Evolutionary conservation across 2,113 vertebrate genomes (phyloP), one percentile per base, ranked within the genome.

Genomic region (Actenoides hombroni): DNA sequence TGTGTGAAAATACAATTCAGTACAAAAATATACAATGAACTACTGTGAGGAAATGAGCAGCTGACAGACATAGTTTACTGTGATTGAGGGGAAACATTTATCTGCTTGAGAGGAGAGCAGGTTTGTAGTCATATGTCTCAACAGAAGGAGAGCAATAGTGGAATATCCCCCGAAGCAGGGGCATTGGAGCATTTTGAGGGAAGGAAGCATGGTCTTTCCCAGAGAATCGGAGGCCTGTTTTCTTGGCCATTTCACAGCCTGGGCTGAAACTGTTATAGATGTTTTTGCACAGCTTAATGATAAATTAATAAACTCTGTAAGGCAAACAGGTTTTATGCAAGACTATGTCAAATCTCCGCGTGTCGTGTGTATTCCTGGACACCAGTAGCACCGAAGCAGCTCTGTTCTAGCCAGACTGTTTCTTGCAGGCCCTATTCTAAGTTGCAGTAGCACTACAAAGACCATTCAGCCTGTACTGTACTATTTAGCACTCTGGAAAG

Each of bases 71-170:
- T 13, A 19, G 82, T 53, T 92, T 83, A 51, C 92, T 93, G 70
- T 92, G 90, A 94, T 90, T 87, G 70, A 96, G 90, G 56, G 82
- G 90, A 85, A 93, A 93, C 82, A 65, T 85, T 95, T 92, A 21
- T 93, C 65, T 75, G 75, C 44, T 53, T 83, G 95, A 83, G 88
- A 88, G 67, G 93, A 44, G 85, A 96, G 95, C 94, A 93, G 81
- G 92, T 96, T 97, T 95, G 70, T 77, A 92, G 67, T 97, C 95
- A 93, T 93, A 85, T 96, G 96, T 97, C 96, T 97, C 90, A 93
- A 31, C 96, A 96, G 94, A 95, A 97, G 96, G 90, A 93, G 71
- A 93, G 75, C 2, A 0, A 26, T 11, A 31, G 90, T 73, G 88
- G 94, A 91, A 85, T 90, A 88, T 79, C 75, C 92, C 84, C 90